A percentile compares a stretch with the other conserved stretches of the same genome.
Evolutionary conservation across 2,113 vertebrate species (phyloP).

Genomic region (Mustelus asterias): DNA sequence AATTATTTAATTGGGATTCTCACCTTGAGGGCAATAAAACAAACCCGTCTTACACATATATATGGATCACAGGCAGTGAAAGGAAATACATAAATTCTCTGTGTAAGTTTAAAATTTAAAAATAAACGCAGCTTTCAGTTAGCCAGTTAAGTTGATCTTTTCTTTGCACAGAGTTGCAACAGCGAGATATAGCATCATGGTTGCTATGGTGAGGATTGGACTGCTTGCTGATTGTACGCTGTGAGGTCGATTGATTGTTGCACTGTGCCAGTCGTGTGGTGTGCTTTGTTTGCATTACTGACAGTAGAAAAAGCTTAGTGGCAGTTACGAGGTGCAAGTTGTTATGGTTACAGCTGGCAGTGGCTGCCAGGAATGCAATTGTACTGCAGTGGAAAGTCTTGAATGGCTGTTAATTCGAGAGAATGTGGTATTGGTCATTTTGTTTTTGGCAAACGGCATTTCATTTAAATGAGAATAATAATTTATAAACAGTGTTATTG

Average conservation of each 20-base stretch:
- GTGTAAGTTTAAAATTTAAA: background rate
- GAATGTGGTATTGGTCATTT: background rate
- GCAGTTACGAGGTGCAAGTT: conserved; percentile 2
- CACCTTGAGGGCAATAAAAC: too few relatives aligned
- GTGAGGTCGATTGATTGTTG: conserved; percentile 6
- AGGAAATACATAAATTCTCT: too few relatives aligned
- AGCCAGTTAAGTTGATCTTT: background rate
- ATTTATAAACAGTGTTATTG: background rate
- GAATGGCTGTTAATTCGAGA: background rate
- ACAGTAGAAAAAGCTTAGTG: background rate
- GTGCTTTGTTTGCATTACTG: background rate
- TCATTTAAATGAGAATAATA: background rate
- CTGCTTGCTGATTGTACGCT: background rate
- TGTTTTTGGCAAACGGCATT: background rate
- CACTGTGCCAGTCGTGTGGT: background rate
- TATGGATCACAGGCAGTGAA: too few relatives aligned
- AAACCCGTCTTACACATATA: too few relatives aligned
- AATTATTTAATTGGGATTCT: too few relatives aligned
- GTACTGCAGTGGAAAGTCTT: background rate
- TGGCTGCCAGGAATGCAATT: background rate
- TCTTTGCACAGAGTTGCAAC: background rate
- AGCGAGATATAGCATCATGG: background rate
- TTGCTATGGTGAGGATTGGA: background rate
- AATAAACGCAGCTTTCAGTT: background rate
- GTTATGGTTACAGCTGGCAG: conserved; percentile 22